Evolutionary conservation across 1,140 invertebrate genomes (phyloP).

Genomic region (Trichonephila clavipes): DNA sequence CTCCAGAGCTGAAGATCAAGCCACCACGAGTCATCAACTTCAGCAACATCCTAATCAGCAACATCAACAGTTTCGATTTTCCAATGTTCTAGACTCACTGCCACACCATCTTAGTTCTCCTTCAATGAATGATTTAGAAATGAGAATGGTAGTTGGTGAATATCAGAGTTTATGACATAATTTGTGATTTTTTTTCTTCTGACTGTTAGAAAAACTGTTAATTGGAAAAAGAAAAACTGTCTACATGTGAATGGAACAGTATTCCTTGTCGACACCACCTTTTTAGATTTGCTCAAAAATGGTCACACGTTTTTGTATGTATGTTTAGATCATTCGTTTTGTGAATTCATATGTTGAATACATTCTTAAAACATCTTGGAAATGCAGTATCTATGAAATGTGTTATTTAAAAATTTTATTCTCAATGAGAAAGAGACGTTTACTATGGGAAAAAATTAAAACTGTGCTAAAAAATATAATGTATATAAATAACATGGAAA

Average conservation of each 20-base stretch:
- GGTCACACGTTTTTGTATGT: background rate
- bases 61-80: conserved; percentile 54
- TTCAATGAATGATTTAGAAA: conserved; percentile 57
- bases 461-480: too few relatives aligned
- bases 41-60: conserved; percentile 20
- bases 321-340: background rate
- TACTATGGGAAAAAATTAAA: too few relatives aligned
- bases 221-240: conserved; percentile 3
- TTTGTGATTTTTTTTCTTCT: background rate
- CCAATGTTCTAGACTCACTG: conserved; percentile 44
- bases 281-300: conserved; percentile 26
- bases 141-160: conserved; percentile 65
- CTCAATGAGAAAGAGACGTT: too few relatives aligned
- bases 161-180: conserved; percentile 72
- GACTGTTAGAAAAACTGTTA: background rate
- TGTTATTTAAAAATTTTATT: too few relatives aligned
- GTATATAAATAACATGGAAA: too few relatives aligned
- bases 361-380: background rate
- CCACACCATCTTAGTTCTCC: conserved; percentile 34
- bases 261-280: conserved; percentile 18
- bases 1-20: conserved; percentile 6
- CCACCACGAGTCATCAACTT: conserved; percentile 55
- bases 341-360: background rate
- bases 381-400: background rate
- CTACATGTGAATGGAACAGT: conserved; percentile 8